Evolutionary conservation across 2,113 vertebrate genomes (phyloP), one percentile per base, ranked within the genome.

Genomic region (Callospermophilus lateralis): DNA sequence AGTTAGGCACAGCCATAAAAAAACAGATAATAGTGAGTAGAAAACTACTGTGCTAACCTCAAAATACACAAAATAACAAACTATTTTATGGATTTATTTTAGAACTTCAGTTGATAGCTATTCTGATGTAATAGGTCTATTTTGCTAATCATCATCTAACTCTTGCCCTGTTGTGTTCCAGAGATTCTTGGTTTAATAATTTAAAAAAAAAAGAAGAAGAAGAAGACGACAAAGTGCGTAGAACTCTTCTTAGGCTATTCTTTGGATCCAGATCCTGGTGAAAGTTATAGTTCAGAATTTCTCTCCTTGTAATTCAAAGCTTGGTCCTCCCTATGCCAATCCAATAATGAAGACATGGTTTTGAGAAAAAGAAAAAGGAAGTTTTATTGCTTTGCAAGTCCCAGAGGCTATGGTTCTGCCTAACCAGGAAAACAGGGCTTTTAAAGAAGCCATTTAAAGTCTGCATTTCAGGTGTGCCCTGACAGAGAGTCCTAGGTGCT

Each of bases 141-240:
- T 89, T 93, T 94, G 34, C 15, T 76, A 86, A 83, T 48, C 17
- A 8, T 96, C 79, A 20, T 10, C 28, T 87, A 74, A 93, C 26
- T 39, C 45, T 89, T 94, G 4, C 20, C 48, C 16, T 92, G 39
- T 3, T 1, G 37, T 30, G 15, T 88, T 51, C 37, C 37, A 94
- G 45, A 90, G 58, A 91, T 53, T 42, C 26, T 72, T 88, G 58
- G 19, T 74, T 74, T 95, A 79, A 74, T 58, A 58, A 58, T 58
- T 3, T 24, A 58, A 58, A 58, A 22, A 2, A 58, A 58, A 1
- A 58, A 20, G 20, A 20, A 58, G 20, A 22, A 4, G 22, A 20
- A 58, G 20, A 8, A 22, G 70, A 45, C 8, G 5, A 45, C 45
- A 45, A 45, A 45, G 45, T 45, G 45, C 45, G 1, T 45, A 45